Base-by-base conservation (phyloP, 92 coral and sea anemone species). In the Bergia puertoricense region DNA sequence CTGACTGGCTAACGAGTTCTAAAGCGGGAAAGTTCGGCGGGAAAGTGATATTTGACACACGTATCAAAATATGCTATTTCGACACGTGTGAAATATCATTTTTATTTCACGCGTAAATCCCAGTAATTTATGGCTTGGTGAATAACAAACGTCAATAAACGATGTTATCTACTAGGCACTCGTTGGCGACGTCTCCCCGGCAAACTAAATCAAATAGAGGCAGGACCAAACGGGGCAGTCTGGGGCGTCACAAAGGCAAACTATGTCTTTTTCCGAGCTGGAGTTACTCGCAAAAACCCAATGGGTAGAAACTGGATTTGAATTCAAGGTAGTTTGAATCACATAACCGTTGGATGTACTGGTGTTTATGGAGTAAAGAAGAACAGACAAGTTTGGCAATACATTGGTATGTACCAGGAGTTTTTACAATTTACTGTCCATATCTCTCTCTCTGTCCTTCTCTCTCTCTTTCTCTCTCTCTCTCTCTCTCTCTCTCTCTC, bases 181-280 rank as follows among this genome's bases (percentile, higher is more conserved):
- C 76, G 76, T 8, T 72, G 76, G 76, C 37, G 40, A 11, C 11
- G 4, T 4, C 40, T 72, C 10, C 76, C 76, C 40, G 76, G 76
- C 11, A 72, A 72, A 30, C n/a, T 74, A 36, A 74, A 74, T 0
- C 78, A 42, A 40, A 40, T 74, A 39, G 78, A 74, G 46, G 44
- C 44, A 4, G 78, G 78, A 74, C 78, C 78, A 40, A 74, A 74
- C 43, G 78, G 78, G 22, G 78, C 46, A 38, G 78, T 74, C 39
- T 74, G 78, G 78, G 78, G 78, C 23, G 46, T 74, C 18, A 74
- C 44, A n/a, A 38, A 37, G 44, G 22, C 23, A 3, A 38, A 38
- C 43, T 11, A 7, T 42, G 10, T 74, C 78, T 11, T 74, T 42
- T 38, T 42, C 38, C n/a, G 77, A 38, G 77, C 22, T 37, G 77